phyloP scores from a whole-genome alignment of 2,888 invertebrate species.

The Drosophila longiperda region DNA sequence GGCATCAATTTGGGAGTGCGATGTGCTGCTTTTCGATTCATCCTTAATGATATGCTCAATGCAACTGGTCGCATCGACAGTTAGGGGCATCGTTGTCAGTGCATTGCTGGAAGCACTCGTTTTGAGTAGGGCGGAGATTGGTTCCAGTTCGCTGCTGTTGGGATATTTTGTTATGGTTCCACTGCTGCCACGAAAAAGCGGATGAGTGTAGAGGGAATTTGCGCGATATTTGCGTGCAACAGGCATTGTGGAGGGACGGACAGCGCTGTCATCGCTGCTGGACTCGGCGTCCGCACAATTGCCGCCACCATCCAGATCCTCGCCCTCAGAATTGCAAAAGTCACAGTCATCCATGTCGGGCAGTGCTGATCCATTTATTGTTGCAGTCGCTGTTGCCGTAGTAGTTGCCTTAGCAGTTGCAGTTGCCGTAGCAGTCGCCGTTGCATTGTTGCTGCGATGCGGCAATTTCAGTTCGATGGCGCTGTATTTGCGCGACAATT shows the following conservation, averaged over 20 bases:
- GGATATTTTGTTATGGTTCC: constrained; percentile 54
- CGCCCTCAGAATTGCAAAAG: constrained; percentile 78
- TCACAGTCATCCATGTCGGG: constrained; percentile 78
- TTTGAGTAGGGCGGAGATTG: constrained; percentile 39
- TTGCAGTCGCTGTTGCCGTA: constrained; percentile 34
- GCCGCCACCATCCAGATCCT: constrained; percentile 83
- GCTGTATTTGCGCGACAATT: constrained; percentile 84
- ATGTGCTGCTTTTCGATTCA: constrained; percentile 21
- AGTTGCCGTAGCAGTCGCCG: constrained; percentile 9
- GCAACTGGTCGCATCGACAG: constrained; percentile 64
- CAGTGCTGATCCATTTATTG: constrained; percentile 8
- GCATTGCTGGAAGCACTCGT: constrained; percentile 54
- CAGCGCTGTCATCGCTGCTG: constrained; percentile 83
- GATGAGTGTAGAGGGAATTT: constrained; percentile 87
- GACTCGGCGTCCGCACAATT: constrained; percentile 84
- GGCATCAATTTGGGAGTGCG: constrained; percentile 20
- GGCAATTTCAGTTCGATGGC: constrained; percentile 81
- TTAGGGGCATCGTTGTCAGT: constrained; percentile 37
- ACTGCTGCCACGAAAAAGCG: constrained; percentile 85
- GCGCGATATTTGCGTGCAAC: constrained; percentile 85
- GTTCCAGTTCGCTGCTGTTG: constrained; percentile 55
- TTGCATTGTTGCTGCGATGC: constrained; percentile 52
- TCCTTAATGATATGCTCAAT: constrained; percentile 74
- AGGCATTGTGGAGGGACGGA: constrained; percentile 70
- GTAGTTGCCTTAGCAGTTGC: constrained; percentile 13